Percentiles rank a stretch among this genome's conserved stretches.
Evolutionary conservation across 1,140 invertebrate genomes (phyloP).

Genomic region (Sarcophaga bullata): DNA sequence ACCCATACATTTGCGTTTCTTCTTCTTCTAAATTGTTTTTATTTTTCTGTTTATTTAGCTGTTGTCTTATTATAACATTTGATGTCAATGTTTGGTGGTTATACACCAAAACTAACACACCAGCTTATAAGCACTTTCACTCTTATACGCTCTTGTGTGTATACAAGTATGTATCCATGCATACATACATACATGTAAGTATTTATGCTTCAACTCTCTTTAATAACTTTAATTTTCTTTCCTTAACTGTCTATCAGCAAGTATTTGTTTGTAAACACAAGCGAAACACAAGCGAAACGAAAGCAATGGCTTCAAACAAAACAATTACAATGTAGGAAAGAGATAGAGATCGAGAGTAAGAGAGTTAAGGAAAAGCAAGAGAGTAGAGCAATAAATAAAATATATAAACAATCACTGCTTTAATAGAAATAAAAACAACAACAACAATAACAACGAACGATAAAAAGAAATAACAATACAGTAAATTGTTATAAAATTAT

Average conservation of each 20-base stretch:
- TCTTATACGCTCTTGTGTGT: too few species aligned
- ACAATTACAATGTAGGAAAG: background rate
- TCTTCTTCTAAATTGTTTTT: background rate
- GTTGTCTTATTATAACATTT: conserved; percentile 9
- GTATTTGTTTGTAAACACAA: background rate
- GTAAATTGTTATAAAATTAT: conserved; percentile 9
- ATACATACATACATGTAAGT: too few species aligned
- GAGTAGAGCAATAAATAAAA: background rate
- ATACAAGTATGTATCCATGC: too few species aligned
- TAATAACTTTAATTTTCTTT: too few species aligned
- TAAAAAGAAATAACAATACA: background rate
- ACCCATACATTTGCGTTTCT: background rate
- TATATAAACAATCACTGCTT: background rate
- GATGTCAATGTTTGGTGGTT: conserved; percentile 6
- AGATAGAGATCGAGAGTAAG: too few species aligned
- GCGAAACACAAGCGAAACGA: background rate
- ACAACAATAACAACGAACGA: background rate
- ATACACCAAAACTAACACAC: background rate
- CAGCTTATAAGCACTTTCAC: too few species aligned
- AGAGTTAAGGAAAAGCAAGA: too few species aligned
- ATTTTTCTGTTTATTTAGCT: background rate
- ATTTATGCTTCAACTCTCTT: too few species aligned
- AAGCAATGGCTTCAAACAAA: background rate
- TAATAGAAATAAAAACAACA: background rate
- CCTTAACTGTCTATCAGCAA: too few species aligned